Conservation (phyloP, 2,797 vertebrate species). For the Gymnoscopelus braueri region DNA sequence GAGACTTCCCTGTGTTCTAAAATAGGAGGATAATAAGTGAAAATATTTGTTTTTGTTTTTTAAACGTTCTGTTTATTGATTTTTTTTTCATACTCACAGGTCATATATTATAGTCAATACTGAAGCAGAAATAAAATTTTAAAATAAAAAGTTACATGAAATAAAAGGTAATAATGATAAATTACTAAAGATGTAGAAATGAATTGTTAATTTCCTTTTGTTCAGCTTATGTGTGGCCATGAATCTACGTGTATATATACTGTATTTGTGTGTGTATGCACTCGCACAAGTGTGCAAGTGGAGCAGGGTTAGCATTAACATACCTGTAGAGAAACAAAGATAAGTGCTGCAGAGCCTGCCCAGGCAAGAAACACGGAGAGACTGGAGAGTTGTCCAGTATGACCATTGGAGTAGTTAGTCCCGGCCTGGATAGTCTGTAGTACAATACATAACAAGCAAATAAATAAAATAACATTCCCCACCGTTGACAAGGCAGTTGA, state of each 20-base stretch:
- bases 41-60: not conserved
- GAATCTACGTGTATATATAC: not conserved
- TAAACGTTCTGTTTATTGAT: too few species aligned
- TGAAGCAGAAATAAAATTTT: not conserved
- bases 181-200: not conserved
- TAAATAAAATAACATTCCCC: not conserved
- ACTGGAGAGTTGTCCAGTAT: conserved; percentile 86
- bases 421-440: conserved; percentile 81
- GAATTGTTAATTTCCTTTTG: too few species aligned
- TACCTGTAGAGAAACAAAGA: conserved; percentile 85
- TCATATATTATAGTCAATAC: too few species aligned
- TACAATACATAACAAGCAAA: conserved; percentile 9
- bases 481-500: not conserved
- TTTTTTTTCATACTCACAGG: too few species aligned
- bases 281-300: conserved; percentile 1
- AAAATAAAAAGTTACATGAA: not conserved
- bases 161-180: not conserved
- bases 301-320: not conserved
- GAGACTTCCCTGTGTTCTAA: conserved; percentile 79
- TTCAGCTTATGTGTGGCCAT: not conserved
- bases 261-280: not conserved
- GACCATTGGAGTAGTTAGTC: conserved; percentile 79
- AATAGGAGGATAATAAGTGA: conserved; percentile 19
- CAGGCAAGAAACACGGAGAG: conserved; percentile 80
- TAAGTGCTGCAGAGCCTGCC: conserved; percentile 77